Evolutionary conservation across 1,140 invertebrate genomes (phyloP), one percentile per base, ranked within the genome.

Genomic region (Pissodes strobi): DNA sequence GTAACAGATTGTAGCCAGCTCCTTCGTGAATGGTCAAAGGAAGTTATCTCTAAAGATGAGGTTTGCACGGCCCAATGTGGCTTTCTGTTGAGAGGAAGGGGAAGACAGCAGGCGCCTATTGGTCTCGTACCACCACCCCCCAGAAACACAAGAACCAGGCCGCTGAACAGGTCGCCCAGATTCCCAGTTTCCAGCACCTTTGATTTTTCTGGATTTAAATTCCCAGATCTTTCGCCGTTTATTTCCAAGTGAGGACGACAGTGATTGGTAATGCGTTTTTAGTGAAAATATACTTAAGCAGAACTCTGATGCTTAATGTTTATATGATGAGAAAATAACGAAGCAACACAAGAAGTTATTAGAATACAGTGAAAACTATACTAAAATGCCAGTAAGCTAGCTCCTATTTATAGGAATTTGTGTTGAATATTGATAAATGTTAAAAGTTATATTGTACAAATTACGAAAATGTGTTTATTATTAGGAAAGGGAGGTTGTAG

Each of bases 31-130:
- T 93, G 91, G 78, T 87, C 90, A 23, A 84, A 87, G 38, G 91
- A 94, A 51, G 88, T 89, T 0, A 90, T 96, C 18, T 75, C 92
- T 17, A 83, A 86, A 2, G 94, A 96, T 70, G 90, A 93, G 70
- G 91, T 95, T 0, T 96, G 94, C 78, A 89, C 90, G 13, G 91
- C 92, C 0, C 94, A 96, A 79, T 96, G 94, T 73, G 88, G 89
- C 12, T 87, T 85, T 62, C 77, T 86, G 39, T 70, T 86, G 9
- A 76, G 83, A 30, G 74, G 78, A 27, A 73, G 79, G 0, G 71
- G 78, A 8, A 64, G 45, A 27, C 30, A 63, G 10, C 30, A 57
- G 21, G 25, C 22, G 10, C 49, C 76, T 0, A 61, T 74, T 73
- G 45, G 77, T 56, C 69, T 61, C 15, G 76, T 72, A 53, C 71